A percentile compares a stretch with the other conserved stretches of the same genome.
Evolutionary conservation across 2,113 vertebrate species (phyloP).

Genomic region (Plecturocebus donacophilus): DNA sequence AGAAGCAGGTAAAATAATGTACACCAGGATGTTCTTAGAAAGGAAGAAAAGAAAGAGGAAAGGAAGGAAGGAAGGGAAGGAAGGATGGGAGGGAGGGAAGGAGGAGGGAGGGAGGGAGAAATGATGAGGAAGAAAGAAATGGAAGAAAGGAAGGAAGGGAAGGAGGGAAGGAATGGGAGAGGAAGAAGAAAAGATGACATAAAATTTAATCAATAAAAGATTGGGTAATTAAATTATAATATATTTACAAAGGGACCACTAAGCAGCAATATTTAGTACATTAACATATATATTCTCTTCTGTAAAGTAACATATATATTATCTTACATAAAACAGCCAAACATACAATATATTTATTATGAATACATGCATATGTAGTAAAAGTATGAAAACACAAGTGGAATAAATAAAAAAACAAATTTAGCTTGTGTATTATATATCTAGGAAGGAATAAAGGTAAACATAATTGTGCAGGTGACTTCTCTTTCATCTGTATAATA

Average conservation of each 20-base stretch:
- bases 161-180: background rate
- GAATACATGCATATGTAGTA: background rate
- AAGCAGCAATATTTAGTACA: background rate
- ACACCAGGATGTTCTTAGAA: background rate
- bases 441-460: background rate
- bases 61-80: fast-evolving
- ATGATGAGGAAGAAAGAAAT: too few relatives aligned
- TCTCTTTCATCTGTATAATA: background rate
- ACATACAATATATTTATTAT: background rate
- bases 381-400: background rate
- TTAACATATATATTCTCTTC: background rate
- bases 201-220: background rate
- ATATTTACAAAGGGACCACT: background rate
- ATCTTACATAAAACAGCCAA: background rate
- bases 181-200: background rate
- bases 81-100: too few relatives aligned
- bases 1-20: background rate
- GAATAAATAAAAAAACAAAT: background rate
- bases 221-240: background rate
- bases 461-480: background rate
- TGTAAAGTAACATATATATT: background rate
- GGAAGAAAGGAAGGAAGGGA: too few relatives aligned
- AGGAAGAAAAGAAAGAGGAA: background rate
- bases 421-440: background rate
- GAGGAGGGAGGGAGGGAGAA: background rate